Percentiles rank a stretch among this genome's conserved stretches.
These are phyloP conservation scores for Creontiades dilutus DNA, from an alignment of 2,888 invertebrate species.

Conservation along the genomic window DNA sequence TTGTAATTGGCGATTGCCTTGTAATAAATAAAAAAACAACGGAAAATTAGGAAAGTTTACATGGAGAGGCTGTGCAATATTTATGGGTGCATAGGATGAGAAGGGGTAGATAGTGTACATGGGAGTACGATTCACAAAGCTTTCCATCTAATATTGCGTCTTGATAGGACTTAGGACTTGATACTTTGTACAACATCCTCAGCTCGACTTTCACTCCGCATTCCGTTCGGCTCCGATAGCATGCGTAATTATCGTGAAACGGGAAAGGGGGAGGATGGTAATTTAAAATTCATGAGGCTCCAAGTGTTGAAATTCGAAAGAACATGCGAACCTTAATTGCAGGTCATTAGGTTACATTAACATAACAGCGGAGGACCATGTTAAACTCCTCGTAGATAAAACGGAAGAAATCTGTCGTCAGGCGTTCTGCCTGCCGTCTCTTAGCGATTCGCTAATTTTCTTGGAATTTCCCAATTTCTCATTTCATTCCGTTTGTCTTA, in stretches of 20 bases:
- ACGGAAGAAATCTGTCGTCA: not conserved
- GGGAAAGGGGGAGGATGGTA: not conserved
- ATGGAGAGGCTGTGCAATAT: too few relatives aligned
- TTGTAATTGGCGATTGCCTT: too few relatives aligned
- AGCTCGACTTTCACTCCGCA: not conserved
- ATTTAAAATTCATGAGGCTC: constrained; percentile 48
- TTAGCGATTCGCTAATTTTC: not conserved
- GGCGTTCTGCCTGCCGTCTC: not conserved
- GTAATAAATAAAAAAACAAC: too few relatives aligned
- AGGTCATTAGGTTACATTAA: constrained; percentile 48
- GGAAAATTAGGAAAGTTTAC: too few relatives aligned
- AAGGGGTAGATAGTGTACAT: too few relatives aligned
- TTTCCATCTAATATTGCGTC: too few relatives aligned
- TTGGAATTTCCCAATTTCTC: too few relatives aligned
- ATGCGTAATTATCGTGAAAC: not conserved
- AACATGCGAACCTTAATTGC: constrained; percentile 50
- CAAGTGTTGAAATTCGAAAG: constrained; percentile 41
- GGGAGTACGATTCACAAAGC: too few relatives aligned
- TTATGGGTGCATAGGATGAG: too few relatives aligned
- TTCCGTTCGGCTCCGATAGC: constrained; percentile 1
- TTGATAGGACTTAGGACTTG: too few relatives aligned
- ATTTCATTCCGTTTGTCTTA: too few relatives aligned
- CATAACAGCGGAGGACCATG: constrained; percentile 27
- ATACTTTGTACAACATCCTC: not conserved
- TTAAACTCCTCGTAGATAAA: not conserved